phyloP scores from a whole-genome alignment of 1,140 invertebrate genomes.

The Pachyrhynchus sulphureomaculatus region DNA sequence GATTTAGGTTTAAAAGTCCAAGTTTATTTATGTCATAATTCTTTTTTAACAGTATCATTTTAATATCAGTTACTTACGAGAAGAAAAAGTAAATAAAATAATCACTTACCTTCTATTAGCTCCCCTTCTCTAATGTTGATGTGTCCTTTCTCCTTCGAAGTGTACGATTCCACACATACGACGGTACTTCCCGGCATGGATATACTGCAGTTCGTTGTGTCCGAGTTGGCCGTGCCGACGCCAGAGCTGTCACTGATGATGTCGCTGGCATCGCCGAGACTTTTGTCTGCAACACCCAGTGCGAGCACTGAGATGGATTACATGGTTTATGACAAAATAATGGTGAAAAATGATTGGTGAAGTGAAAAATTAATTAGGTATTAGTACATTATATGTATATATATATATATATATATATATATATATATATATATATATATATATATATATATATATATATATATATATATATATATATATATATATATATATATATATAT shows the following conservation, averaged over 20 bases:
- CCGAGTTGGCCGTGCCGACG: constrained; percentile 84
- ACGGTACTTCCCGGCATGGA: constrained; percentile 79
- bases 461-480: no score
- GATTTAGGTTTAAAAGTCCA: no score
- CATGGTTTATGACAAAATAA: constrained; percentile 11
- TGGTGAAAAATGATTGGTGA: neutral
- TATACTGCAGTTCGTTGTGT: constrained; percentile 76
- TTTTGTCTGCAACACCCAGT: constrained; percentile 73
- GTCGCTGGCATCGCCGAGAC: constrained; percentile 82
- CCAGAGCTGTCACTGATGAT: constrained; percentile 88
- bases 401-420: no score
- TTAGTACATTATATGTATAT: neutral
- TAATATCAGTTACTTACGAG: no score
- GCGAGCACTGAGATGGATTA: constrained; percentile 48
- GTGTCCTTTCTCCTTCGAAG: constrained; percentile 70
- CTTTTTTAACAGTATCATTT: no score
- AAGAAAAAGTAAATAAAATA: no score
- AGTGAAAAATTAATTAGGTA: neutral
- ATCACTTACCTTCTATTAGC: constrained; percentile 79
- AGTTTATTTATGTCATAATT: no score
- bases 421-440: no score
- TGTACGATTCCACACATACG: constrained; percentile 84
- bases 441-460: no score
- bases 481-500: no score
- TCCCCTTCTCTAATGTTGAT: constrained; percentile 82